Evolutionary conservation across 2,888 invertebrate genomes (phyloP), one percentile per base, ranked within the genome.

Genomic region (Leptopilina myrica): DNA sequence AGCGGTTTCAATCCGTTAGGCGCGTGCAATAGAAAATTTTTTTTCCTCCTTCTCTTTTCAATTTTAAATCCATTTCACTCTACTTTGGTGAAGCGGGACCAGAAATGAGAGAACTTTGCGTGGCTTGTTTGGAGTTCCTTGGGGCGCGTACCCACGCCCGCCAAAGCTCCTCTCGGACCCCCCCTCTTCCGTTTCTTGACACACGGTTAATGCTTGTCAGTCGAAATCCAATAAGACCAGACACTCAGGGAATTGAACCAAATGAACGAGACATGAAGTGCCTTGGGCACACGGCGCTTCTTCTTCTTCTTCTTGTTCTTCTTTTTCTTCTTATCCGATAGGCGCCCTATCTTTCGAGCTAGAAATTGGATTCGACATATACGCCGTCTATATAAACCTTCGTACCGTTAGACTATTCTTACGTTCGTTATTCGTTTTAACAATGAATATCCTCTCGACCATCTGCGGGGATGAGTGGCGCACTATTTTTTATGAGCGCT

Each of bases 111-210:
- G 8, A 33, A 49, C 80, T 78, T 81, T 79, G 81, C 82, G 80
- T 82, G 82, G 83, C 80, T 80, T 79, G 56, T 56, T 81, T 84
- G 87, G 86, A 87, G 87, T 85, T 87, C 86, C 86, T 87, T 83
- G 80, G 82, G 87, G 86, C 87, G 85, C 85, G 84, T 84, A 84
- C 82, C 84, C 84, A 81, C 81, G 85, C 84, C 84, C 82, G 79
- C 82, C 83, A 81, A 83, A 43, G 26, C 53, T 69, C 5, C 7
- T 14, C n/a, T 53, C 53, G 81, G 79, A 81, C 79, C 81, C 81
- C 80, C 80, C 33, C 33, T 33, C 33, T 33, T 5, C 5, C 33
- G 33, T 33, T 33, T 82, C 80, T 80, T 80, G 78, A 46, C 49
- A 40, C 43, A 14, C 14, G 69, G 46, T 80, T 81, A 80, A 78